These are phyloP conservation scores for Heliconius nattereri DNA, from an alignment of 1,140 invertebrate genomes.

Conservation along the genomic window DNA sequence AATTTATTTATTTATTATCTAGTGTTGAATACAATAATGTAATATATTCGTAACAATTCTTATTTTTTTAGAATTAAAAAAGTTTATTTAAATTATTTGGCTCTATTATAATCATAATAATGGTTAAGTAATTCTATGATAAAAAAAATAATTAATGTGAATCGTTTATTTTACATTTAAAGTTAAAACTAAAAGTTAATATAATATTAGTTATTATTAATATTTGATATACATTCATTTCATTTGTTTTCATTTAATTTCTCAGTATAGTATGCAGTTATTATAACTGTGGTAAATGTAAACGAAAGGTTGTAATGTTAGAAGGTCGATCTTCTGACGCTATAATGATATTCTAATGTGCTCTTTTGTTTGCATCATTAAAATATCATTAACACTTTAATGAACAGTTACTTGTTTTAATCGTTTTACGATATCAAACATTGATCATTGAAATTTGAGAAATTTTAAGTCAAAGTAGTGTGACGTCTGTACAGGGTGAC, in stretches of 20 bases:
- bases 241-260: not conserved
- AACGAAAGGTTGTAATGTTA: not conserved
- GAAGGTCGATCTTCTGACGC: constrained; percentile 3
- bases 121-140: too few species aligned
- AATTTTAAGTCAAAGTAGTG: not conserved
- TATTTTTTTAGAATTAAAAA: too few species aligned
- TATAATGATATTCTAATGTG: not conserved
- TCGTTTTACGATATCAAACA: not conserved
- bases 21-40: too few species aligned
- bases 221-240: not conserved
- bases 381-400: constrained; percentile 7
- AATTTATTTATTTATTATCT: too few species aligned
- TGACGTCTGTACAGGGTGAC: not conserved
- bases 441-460: not conserved
- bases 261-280: not conserved
- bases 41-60: too few species aligned
- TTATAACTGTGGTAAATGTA: not conserved
- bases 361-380: constrained; percentile 19
- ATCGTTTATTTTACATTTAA: too few species aligned
- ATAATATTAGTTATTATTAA: too few species aligned
- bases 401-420: not conserved
- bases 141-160: too few species aligned
- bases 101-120: too few species aligned
- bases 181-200: too few species aligned
- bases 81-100: too few species aligned